A percentile compares a stretch with the other conserved stretches of the same genome.
Evolutionary conservation across 1,140 invertebrate genomes (phyloP).

Genomic region (Archegozetes longisetosus): DNA sequence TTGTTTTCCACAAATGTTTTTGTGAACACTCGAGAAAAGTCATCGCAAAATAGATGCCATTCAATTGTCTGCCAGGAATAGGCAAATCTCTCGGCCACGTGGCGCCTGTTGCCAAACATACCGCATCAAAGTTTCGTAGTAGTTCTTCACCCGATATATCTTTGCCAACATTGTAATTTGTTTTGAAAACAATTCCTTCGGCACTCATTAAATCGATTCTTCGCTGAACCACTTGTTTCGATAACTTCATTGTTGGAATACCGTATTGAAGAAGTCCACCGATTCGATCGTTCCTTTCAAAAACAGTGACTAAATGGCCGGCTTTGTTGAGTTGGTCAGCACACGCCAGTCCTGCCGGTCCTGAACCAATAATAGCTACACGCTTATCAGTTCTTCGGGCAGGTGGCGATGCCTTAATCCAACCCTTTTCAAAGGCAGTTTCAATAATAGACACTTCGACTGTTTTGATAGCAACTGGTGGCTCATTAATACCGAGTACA

Average conservation of each 20-base stretch:
- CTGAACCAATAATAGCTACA: constrained; percentile 86
- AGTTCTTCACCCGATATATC: constrained; percentile 62
- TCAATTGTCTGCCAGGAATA: constrained; percentile 54
- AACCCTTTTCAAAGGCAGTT: constrained; percentile 89
- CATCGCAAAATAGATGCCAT: constrained; percentile 94
- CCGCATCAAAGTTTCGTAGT: constrained; percentile 59
- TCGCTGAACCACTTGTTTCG: constrained; percentile 66
- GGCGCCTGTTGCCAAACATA: constrained; percentile 77
- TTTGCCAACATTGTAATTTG: constrained; percentile 76
- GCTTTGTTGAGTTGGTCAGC: constrained; percentile 95
- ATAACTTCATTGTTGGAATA: constrained; percentile 94
- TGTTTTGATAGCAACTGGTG: constrained; percentile 95
- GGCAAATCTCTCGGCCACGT: constrained; percentile 82
- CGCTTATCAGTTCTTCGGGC: constrained; percentile 55
- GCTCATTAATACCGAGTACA: constrained; percentile 86
- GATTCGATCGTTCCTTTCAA: constrained; percentile 84
- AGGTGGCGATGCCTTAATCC: constrained; percentile 72
- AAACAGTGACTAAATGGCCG: constrained; percentile 81
- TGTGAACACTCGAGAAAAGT: constrained; percentile 94
- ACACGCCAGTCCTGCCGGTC: constrained; percentile 82
- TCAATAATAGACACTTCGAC: constrained; percentile 99
- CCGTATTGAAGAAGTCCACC: constrained; percentile 93
- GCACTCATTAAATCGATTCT: constrained; percentile 67
- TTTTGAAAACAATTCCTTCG: constrained; percentile 83
- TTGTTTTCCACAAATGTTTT: constrained; percentile 57